Evolutionary conservation across 2,888 invertebrate species (phyloP).

Genomic region (Folsomia manolachei): DNA sequence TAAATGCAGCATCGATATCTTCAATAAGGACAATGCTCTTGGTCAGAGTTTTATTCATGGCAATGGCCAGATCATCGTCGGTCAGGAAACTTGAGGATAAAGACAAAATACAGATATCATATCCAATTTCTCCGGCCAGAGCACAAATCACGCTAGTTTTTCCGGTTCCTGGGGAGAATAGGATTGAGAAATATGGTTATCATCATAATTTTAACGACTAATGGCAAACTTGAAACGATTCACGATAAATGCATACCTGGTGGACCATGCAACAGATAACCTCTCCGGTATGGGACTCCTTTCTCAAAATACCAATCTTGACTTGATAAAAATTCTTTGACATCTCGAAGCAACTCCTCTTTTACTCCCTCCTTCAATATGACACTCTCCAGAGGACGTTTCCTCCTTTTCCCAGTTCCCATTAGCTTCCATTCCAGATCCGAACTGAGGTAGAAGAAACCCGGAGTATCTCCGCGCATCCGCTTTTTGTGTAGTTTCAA

Average conservation of each 20-base stretch:
- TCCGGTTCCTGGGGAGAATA: constrained; percentile 31
- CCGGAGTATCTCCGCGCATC: too few species aligned
- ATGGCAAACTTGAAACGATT: neutral
- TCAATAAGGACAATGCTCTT: constrained; percentile 35
- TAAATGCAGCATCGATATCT: constrained; percentile 37
- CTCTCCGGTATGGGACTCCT: neutral
- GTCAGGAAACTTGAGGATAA: constrained; percentile 18
- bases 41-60: constrained; percentile 35
- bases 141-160: constrained; percentile 29
- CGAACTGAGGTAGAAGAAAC: neutral
- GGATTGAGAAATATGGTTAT: too few species aligned
- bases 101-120: constrained; percentile 34
- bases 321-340: neutral
- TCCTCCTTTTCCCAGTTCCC: neutral
- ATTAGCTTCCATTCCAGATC: neutral
- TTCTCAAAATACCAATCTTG: neutral
- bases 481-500: too few species aligned
- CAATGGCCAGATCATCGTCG: constrained; percentile 27
- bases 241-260: neutral
- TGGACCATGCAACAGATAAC: neutral
- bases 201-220: too few species aligned
- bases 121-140: constrained; percentile 31
- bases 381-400: neutral
- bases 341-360: neutral
- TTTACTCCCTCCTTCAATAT: neutral